A percentile compares a stretch with the other conserved stretches of the same genome.
These are phyloP conservation scores for Fragum sueziense DNA, from an alignment of 2,888 invertebrate genomes.

Conservation along the genomic window DNA sequence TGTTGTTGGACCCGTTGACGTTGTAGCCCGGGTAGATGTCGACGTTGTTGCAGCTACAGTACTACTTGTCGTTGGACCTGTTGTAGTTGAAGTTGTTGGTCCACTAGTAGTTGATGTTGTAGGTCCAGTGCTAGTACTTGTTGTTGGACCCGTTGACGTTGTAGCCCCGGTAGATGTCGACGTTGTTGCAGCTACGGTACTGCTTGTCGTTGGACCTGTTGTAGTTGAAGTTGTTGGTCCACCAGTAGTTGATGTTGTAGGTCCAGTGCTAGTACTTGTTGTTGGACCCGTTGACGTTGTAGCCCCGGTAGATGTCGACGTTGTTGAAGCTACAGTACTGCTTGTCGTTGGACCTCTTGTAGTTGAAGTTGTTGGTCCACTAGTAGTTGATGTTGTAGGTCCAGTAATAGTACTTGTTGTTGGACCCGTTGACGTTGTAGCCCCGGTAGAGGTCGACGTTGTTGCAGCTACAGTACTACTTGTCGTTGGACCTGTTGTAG, in stretches of 20 bases:
- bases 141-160: neutral
- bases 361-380: neutral
- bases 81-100: neutral
- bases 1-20: neutral
- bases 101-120: neutral
- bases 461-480: neutral
- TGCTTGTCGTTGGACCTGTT: neutral
- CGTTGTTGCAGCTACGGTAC: neutral
- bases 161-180: neutral
- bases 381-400: neutral
- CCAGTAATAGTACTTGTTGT: neutral
- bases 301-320: neutral
- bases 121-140: neutral
- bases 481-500: neutral
- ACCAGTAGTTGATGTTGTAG: neutral
- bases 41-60: neutral
- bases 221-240: constrained; percentile 6
- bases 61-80: neutral
- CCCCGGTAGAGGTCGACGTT: neutral
- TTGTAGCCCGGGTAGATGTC: neutral
- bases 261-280: neutral
- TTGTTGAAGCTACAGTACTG: neutral
- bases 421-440: neutral
- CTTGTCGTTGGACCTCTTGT: neutral
- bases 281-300: neutral